phyloP scores from a whole-genome alignment of 64 coral and sea anemone species.

The Pachyseris speciosa region DNA sequence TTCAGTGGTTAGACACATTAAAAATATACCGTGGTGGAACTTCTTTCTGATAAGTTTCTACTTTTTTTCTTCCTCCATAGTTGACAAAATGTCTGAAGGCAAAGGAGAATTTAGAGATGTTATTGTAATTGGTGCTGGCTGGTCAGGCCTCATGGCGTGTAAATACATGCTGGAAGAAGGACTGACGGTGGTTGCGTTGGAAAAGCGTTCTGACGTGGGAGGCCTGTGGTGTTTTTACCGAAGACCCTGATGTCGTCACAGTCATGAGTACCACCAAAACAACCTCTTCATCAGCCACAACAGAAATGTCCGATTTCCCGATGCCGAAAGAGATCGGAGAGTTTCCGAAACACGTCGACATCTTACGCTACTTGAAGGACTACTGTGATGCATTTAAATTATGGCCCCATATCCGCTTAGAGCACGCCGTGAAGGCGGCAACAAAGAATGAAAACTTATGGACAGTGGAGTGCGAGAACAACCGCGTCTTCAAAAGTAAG shows the following conservation, averaged over 20 bases:
- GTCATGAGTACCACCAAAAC: slow-evolving; percentile 75
- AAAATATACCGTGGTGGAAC: no score
- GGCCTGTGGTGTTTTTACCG: slow-evolving; percentile 79
- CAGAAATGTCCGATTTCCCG: slow-evolving; percentile 88
- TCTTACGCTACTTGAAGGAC: slow-evolving; percentile 67
- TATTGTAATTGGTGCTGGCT: slow-evolving; percentile 78
- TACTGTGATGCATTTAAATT: slow-evolving; percentile 74
- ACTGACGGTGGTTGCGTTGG: slow-evolving; percentile 34
- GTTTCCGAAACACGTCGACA: slow-evolving; percentile 71
- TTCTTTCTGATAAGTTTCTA: no score
- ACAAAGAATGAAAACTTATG: slow-evolving; percentile 46
- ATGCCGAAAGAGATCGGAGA: slow-evolving; percentile 84
- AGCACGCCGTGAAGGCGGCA: slow-evolving; percentile 54
- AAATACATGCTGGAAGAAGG: slow-evolving; percentile 72
- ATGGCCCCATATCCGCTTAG: slow-evolving; percentile 56
- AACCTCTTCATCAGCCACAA: slow-evolving; percentile 76
- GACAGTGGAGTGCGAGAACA: slow-evolving; percentile 57
- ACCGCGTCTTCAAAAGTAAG: slow-evolving; percentile 23
- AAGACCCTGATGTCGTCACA: slow-evolving; percentile 71
- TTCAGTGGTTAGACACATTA: no score
- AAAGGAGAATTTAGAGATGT: slow-evolving; percentile 46
- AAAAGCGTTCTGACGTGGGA: slow-evolving; percentile 60
- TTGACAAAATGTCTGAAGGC: not conserved
- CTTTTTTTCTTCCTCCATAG: not conserved
- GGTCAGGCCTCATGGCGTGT: slow-evolving; percentile 83